These are phyloP conservation scores for Uropsilus gracilis DNA, from an alignment of 2,113 vertebrate genomes.

Conservation along the genomic window DNA sequence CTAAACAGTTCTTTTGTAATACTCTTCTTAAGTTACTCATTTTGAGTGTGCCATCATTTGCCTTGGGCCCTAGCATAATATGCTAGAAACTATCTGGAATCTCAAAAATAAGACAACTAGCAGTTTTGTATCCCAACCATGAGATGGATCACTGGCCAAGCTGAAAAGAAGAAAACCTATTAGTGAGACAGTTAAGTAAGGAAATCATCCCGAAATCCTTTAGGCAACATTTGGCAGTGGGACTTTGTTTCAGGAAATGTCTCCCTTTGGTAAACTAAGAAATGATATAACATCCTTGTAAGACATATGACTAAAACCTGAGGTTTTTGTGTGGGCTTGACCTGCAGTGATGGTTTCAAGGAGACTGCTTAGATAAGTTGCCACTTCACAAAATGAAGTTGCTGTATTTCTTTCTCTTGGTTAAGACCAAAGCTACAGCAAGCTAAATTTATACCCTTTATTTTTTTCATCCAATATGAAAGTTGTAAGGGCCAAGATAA, in stretches of 20 bases:
- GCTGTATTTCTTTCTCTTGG: constrained; percentile 35
- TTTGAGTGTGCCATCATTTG: background rate
- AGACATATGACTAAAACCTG: constrained; percentile 73
- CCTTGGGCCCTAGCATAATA: background rate
- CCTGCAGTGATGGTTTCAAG: background rate
- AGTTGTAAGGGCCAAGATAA: background rate
- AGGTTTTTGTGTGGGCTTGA: constrained; percentile 52
- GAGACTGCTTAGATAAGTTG: constrained; percentile 42
- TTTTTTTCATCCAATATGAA: constrained; percentile 34
- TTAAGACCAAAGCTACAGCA: background rate
- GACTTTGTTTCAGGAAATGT: constrained; percentile 36
- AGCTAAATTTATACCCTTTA: constrained; percentile 4
- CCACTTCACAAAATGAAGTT: constrained; percentile 35
- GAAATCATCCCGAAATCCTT: background rate
- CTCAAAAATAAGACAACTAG: constrained; percentile 3
- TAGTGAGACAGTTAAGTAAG: background rate
- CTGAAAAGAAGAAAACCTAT: background rate
- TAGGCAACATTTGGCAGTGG: background rate
- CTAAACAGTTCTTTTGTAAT: background rate
- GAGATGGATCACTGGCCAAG: background rate
- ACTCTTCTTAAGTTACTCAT: background rate
- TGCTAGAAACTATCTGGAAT: background rate
- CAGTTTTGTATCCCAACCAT: background rate
- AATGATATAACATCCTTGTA: constrained; percentile 43
- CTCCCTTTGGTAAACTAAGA: constrained; percentile 34